Evolutionary conservation across 2,113 vertebrate species (phyloP).

Genomic region (Megalops atlanticus): DNA sequence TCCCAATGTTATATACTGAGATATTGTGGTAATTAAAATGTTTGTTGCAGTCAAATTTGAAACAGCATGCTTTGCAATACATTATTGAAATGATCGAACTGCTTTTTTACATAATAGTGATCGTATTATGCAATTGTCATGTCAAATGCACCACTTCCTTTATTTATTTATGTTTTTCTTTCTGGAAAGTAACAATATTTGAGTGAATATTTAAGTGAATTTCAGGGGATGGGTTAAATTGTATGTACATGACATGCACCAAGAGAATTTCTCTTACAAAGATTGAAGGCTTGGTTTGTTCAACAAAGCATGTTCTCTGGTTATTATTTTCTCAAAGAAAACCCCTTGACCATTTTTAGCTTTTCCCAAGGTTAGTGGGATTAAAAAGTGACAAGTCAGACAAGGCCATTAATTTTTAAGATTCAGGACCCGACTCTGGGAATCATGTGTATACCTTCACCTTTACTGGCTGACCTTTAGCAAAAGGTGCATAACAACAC

Average conservation of each 20-base stretch:
- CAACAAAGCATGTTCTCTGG: not conserved
- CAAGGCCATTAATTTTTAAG: slow-evolving; percentile 1
- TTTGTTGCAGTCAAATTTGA: too few species aligned
- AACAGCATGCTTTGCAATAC: too few species aligned
- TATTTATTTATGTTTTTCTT: not conserved
- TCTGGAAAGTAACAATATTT: too few species aligned
- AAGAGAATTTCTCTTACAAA: too few species aligned
- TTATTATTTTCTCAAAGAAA: not conserved
- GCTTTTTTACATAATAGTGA: too few species aligned
- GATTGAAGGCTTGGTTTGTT: not conserved
- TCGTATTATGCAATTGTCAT: too few species aligned
- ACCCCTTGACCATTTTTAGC: not conserved
- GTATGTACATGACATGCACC: not conserved
- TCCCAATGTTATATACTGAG: too few species aligned
- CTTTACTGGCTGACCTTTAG: slow-evolving; percentile 15
- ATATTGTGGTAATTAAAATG: too few species aligned
- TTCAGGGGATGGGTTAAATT: not conserved
- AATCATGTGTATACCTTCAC: not conserved
- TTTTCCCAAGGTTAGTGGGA: not conserved
- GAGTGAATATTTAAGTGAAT: not conserved
- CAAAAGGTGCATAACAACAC: slow-evolving; percentile 60
- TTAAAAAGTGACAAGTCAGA: not conserved
- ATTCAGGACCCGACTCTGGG: not conserved
- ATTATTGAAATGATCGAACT: too few species aligned
- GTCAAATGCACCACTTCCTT: too few species aligned